These are phyloP conservation scores for Limosa lapponica DNA, from an alignment of 2,797 vertebrate species.

Conservation along the genomic window DNA sequence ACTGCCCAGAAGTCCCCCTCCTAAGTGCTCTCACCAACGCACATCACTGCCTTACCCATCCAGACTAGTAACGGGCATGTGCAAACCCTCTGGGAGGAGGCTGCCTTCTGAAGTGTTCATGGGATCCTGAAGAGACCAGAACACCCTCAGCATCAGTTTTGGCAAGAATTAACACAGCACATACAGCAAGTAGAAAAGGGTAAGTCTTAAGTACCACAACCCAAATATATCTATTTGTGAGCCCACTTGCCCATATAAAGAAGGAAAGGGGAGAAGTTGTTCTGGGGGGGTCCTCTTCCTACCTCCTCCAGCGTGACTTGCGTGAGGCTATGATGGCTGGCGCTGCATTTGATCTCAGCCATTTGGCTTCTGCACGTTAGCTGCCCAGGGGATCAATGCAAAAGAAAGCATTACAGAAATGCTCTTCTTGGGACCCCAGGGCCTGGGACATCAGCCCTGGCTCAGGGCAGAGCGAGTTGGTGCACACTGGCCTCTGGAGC, in stretches of 20 bases:
- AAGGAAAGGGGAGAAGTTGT: background rate
- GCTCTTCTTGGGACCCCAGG: background rate
- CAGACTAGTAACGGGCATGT: rapidly evolving
- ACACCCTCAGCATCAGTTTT: background rate
- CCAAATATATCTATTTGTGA: background rate
- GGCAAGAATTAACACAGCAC: background rate
- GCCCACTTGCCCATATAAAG: background rate
- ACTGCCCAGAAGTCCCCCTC: rapidly evolving
- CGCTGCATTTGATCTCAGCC: background rate
- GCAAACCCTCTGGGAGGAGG: background rate
- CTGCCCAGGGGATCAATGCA: background rate
- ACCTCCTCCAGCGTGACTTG: background rate
- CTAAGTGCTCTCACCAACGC: background rate
- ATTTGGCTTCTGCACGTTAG: background rate
- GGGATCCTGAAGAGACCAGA: background rate
- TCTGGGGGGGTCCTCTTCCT: background rate
- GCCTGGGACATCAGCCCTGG: background rate
- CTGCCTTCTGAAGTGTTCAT: background rate
- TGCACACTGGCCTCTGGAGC: background rate
- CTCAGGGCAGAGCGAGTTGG: background rate
- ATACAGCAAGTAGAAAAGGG: background rate
- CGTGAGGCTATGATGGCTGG: rapidly evolving
- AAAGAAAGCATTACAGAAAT: background rate
- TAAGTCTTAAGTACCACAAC: background rate
- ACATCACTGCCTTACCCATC: background rate